phyloP scores from a whole-genome alignment of 1,140 invertebrate species.

The Phenacoccus solenopsis region DNA sequence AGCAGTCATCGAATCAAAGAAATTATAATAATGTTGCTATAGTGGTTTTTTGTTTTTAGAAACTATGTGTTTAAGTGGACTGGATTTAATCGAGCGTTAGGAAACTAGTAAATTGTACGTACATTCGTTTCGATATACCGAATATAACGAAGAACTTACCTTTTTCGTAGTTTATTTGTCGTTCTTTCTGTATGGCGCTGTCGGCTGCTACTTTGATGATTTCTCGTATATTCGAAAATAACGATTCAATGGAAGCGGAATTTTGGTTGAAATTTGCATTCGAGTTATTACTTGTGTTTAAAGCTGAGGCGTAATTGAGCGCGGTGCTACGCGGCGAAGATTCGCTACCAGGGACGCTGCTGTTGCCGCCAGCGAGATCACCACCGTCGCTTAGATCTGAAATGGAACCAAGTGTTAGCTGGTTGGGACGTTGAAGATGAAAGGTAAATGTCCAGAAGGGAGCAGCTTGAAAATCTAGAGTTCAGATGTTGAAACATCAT shows the following conservation, averaged over 20 bases:
- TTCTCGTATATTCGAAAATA: constrained; percentile 87
- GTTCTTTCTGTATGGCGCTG: constrained; percentile 86
- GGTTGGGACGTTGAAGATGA: background rate
- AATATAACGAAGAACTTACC: constrained; percentile 56
- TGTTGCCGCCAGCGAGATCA: constrained; percentile 42
- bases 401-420: too few relatives aligned
- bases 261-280: constrained; percentile 34
- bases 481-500: constrained; percentile 17
- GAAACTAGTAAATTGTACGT: too few relatives aligned
- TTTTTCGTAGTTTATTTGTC: constrained; percentile 92
- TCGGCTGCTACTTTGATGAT: constrained; percentile 88
- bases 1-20: too few relatives aligned
- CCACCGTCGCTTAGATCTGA: constrained; percentile 49
- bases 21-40: too few relatives aligned
- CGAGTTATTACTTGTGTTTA: background rate
- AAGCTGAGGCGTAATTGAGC: background rate
- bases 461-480: background rate
- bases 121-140: too few relatives aligned
- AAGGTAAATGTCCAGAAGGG: background rate
- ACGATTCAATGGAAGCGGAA: constrained; percentile 75
- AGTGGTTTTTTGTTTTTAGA: too few relatives aligned
- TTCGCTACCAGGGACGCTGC: constrained; percentile 43
- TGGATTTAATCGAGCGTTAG: too few relatives aligned
- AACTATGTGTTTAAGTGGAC: too few relatives aligned
- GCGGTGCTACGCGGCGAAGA: constrained; percentile 39